phyloP scores from a whole-genome alignment of 1,140 invertebrate species.

The Pogonomyrmex californicus region DNA sequence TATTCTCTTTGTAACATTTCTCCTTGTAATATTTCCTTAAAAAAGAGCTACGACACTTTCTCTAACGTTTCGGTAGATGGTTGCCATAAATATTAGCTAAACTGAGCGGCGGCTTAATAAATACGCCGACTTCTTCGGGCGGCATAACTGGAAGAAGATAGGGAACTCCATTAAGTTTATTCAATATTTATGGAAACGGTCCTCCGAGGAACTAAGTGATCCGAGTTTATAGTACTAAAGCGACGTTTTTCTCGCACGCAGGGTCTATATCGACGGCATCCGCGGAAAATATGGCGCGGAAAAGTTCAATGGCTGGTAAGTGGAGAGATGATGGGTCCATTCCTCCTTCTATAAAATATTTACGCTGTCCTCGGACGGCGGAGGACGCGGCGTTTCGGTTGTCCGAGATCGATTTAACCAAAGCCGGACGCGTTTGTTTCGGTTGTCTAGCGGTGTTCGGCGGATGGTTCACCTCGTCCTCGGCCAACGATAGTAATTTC shows the following conservation, averaged over 20 bases:
- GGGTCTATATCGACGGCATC: slow-evolving; percentile 85
- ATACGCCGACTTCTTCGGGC: neutral
- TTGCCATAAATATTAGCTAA: slow-evolving; percentile 25
- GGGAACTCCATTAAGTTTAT: slow-evolving; percentile 18
- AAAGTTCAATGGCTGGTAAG: slow-evolving; percentile 83
- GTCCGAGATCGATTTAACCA: neutral
- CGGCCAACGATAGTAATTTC: slow-evolving; percentile 95
- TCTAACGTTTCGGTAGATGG: neutral
- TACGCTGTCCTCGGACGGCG: neutral
- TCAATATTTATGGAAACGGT: slow-evolving; percentile 37
- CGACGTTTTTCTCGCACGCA: slow-evolving; percentile 54
- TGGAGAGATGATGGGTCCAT: neutral
- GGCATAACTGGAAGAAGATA: neutral
- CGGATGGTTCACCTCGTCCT: slow-evolving; percentile 92
- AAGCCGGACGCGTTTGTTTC: neutral
- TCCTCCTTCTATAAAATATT: neutral
- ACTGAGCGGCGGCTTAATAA: slow-evolving; percentile 7
- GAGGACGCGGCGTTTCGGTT: neutral
- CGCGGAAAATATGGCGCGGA: slow-evolving; percentile 85
- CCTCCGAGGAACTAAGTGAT: neutral
- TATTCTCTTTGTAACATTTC: neutral
- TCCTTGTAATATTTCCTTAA: neutral
- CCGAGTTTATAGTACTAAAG: neutral
- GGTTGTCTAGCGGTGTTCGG: slow-evolving; percentile 76
- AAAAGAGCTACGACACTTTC: slow-evolving; percentile 2